Percentiles rank a stretch among this genome's conserved stretches.
Conservation (phyloP, 2,888 invertebrate species). For the Baronia brevicornis region DNA sequence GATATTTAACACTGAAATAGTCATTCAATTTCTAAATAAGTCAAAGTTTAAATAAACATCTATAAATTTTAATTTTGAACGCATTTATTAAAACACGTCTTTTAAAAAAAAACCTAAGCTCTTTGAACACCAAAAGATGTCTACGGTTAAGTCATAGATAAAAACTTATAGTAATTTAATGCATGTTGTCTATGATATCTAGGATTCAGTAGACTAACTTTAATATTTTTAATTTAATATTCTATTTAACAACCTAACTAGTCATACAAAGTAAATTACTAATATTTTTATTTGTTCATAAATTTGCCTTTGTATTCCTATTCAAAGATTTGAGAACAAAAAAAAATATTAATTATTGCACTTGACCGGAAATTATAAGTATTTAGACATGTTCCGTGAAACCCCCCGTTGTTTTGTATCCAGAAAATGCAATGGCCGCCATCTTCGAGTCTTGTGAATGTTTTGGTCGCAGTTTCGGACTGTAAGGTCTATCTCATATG, state of each 20-base stretch:
- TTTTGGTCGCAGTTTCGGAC: conserved; percentile 79
- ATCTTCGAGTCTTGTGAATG: conserved; percentile 89
- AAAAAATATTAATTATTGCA: neutral
- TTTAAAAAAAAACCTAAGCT: conserved; percentile 4
- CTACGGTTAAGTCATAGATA: conserved; percentile 10
- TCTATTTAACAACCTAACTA: neutral
- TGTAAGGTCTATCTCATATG: conserved; percentile 60
- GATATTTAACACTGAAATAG: too few species aligned
- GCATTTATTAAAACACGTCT: neutral
- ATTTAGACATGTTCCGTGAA: conserved; percentile 65
- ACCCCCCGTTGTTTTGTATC: conserved; percentile 82
- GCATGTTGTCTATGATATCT: conserved; percentile 12
- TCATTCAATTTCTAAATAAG: too few species aligned
- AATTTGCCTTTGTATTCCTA: neutral
- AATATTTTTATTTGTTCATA: neutral
- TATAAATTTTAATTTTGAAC: conserved; percentile 6
- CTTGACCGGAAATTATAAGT: conserved; percentile 54
- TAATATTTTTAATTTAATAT: neutral
- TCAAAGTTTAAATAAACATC: too few species aligned
- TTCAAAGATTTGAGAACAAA: neutral
- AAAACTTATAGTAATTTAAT: conserved; percentile 6
- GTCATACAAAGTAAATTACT: neutral
- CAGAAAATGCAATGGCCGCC: conserved; percentile 89
- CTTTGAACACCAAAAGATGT: conserved; percentile 1
- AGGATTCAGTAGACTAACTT: neutral